These are phyloP conservation scores for Electrophaes corylata DNA, from an alignment of 2,888 invertebrate genomes.

Conservation along the genomic window DNA sequence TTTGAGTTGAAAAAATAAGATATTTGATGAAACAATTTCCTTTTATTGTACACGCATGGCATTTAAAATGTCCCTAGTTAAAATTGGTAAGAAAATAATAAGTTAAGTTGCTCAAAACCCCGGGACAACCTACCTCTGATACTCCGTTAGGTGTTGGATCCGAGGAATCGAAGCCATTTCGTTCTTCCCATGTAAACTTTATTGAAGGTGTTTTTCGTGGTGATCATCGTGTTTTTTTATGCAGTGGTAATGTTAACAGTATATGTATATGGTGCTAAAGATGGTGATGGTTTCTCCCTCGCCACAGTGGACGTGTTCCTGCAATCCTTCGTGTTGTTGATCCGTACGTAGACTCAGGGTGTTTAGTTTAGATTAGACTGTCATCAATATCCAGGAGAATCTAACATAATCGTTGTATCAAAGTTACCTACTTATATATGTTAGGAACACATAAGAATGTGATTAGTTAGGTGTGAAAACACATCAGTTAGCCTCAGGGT, in stretches of 20 bases:
- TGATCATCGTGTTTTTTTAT: conserved; percentile 41
- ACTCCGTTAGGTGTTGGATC: conserved; percentile 66
- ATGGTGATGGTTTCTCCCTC: conserved; percentile 62
- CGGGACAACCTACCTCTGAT: conserved; percentile 50
- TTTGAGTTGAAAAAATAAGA: conserved; percentile 74
- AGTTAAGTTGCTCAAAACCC: conserved; percentile 42
- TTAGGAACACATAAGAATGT: not conserved
- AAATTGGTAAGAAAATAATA: conserved; percentile 72
- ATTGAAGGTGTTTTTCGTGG: conserved; percentile 51
- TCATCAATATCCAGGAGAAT: conserved; percentile 52
- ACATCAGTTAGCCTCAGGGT: not conserved
- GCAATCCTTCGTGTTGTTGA: conserved; percentile 64
- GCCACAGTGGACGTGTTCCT: conserved; percentile 75
- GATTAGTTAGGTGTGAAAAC: not conserved
- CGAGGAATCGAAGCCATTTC: conserved; percentile 81
- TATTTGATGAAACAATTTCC: conserved; percentile 67
- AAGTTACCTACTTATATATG: not conserved
- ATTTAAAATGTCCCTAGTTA: conserved; percentile 77
- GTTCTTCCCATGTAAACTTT: conserved; percentile 63
- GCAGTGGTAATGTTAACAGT: conserved; percentile 45
- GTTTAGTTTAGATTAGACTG: conserved; percentile 67
- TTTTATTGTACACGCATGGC: conserved; percentile 64
- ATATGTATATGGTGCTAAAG: conserved; percentile 48
- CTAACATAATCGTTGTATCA: conserved; percentile 7
- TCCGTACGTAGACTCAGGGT: conserved; percentile 69